Base-by-base conservation (phyloP, 1,140 invertebrate genomes). In the Bombus breviceps region DNA sequence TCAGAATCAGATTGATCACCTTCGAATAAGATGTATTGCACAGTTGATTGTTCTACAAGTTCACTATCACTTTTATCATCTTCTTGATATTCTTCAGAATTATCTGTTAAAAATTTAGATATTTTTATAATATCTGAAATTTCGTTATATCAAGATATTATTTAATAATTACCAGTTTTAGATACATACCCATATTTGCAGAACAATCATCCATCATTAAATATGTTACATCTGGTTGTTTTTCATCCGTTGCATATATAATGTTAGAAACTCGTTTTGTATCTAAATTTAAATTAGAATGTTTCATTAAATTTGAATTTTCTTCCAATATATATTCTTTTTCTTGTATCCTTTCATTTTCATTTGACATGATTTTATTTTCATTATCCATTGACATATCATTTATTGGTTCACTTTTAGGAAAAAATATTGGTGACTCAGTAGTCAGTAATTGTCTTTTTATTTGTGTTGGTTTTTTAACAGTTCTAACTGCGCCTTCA, bases 401-500 rank as follows among this genome's bases (percentile, higher is more conserved):
- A 59, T 69, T 37, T 43, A 37, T 18, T 15, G 39, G 25, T 28
- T 89, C 73, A 34, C 43, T 83, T 47, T 90, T 89, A 8, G 59
- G 25, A 74, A 87, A 86, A 66, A 86, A 83, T 25, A 90, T 62
- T 18, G 92, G 89, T 2, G 91, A 39, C 15, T 93, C 86, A 18
- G 90, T 91, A 18, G 92, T 90, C 2, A 94, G 64, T 13, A 93
- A 68, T 39, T 94, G 93, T 62, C 88, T 94, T 76, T 92, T 94
- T 77, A 94, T 91, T 62, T 93, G 92, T 4, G 91, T 87, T 66
- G 94, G 94, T 87, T 95, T 95, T 73, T 94, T 95, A 0, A 95
- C 94, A 8, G 94, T 95, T 88, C 92, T 90, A 12, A 95, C 94
- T n/a, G 94, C 95, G 47, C 95, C 95, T 92, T 95, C 93, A 18